Conservation (phyloP, 1,140 invertebrate genomes). For the Amyelois transitella region DNA sequence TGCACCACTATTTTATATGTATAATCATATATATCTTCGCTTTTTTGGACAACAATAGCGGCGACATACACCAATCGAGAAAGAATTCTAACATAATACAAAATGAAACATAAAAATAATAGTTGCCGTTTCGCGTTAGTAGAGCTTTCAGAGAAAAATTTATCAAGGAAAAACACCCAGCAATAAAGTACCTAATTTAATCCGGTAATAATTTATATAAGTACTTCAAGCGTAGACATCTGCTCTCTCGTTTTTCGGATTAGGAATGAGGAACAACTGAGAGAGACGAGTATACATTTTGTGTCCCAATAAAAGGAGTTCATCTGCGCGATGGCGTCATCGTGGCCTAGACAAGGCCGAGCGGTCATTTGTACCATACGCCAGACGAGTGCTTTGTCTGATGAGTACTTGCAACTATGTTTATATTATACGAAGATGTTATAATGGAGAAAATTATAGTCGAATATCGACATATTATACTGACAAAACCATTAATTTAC, state of each 20-base stretch:
- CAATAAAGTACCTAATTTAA: not conserved
- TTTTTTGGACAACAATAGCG: too few relatives aligned
- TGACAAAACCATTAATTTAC: too few relatives aligned
- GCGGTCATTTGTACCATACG: constrained; percentile 65
- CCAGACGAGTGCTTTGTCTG: constrained; percentile 56
- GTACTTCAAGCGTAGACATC: constrained; percentile 24
- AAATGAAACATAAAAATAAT: too few relatives aligned
- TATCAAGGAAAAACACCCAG: not conserved
- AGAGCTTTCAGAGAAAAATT: too few relatives aligned
- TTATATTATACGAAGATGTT: not conserved
- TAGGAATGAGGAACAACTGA: constrained; percentile 11
- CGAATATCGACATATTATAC: too few relatives aligned
- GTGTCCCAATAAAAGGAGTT: constrained; percentile 58
- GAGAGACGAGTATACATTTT: constrained; percentile 42
- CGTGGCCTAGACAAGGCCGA: constrained; percentile 71
- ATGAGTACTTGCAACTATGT: not conserved
- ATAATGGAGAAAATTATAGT: too few relatives aligned
- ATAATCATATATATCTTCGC: too few relatives aligned
- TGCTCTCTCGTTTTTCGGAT: constrained; percentile 26
- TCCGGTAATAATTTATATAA: constrained; percentile 22
- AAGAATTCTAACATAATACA: too few relatives aligned
- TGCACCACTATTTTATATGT: too few relatives aligned
- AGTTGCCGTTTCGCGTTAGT: too few relatives aligned
- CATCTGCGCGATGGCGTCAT: constrained; percentile 63
- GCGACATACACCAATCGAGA: too few relatives aligned